These are phyloP conservation scores for Pipistrellus nathusii DNA, from an alignment of 2,797 vertebrate species.

Conservation along the genomic window DNA sequence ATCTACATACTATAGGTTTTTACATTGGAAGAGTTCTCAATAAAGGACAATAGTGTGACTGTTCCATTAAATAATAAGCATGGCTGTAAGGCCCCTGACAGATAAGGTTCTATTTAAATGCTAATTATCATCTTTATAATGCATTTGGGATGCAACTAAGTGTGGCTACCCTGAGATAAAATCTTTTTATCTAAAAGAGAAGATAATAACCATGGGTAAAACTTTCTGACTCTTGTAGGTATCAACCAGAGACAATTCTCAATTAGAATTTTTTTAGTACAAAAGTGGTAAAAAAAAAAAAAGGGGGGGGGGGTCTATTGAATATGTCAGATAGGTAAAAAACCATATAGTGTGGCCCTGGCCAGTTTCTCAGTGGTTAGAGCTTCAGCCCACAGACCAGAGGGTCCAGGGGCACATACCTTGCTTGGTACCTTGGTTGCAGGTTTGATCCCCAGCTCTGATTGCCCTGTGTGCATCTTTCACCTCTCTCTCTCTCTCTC, in stretches of 20 bases:
- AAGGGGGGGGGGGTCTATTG: neutral
- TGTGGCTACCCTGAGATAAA: slow-evolving; percentile 58
- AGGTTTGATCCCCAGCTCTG: no score
- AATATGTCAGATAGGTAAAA: slow-evolving; percentile 12
- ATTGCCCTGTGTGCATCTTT: no score
- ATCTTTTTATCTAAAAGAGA: slow-evolving; percentile 61
- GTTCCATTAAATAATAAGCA: slow-evolving; percentile 66
- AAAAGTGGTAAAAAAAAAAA: slow-evolving; percentile 14
- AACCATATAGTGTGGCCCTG: neutral
- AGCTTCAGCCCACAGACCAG: no score
- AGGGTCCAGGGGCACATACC: no score
- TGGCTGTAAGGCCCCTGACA: slow-evolving; percentile 16
- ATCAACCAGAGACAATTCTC: slow-evolving; percentile 35
- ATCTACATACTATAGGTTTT: slow-evolving; percentile 34
- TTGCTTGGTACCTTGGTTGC: no score
- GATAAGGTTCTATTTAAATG: slow-evolving; percentile 75
- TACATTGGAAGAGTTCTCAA: slow-evolving; percentile 66
- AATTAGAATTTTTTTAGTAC: slow-evolving; percentile 57
- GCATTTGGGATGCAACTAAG: slow-evolving; percentile 63
- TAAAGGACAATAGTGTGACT: slow-evolving; percentile 61
- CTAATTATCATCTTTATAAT: slow-evolving; percentile 72
- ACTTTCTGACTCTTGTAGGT: slow-evolving; percentile 6
- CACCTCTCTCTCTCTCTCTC: no score
- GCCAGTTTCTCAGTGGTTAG: no score
- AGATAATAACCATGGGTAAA: slow-evolving; percentile 50